Evolutionary conservation across 2,113 vertebrate species (phyloP).

Genomic region (Xyliphius kryptos): DNA sequence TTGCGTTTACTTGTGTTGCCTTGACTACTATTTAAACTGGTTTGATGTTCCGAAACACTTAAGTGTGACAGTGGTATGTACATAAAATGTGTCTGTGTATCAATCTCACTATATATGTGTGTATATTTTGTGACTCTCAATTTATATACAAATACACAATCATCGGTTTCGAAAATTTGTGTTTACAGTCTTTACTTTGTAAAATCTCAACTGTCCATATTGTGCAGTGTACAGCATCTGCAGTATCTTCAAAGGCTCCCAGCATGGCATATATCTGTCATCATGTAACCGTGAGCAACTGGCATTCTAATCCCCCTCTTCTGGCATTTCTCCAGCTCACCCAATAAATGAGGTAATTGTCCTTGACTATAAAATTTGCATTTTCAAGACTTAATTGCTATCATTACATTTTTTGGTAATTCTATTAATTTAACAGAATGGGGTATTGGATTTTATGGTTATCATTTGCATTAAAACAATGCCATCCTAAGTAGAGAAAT

Average conservation of each 20-base stretch:
- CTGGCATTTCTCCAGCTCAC: slow-evolving; percentile 96
- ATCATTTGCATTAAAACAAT: slow-evolving; percentile 99
- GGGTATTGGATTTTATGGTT: slow-evolving; percentile 97
- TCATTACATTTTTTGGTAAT: slow-evolving; percentile 99
- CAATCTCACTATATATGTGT: no score
- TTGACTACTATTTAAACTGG: no score
- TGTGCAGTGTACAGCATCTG: slow-evolving; percentile 44
- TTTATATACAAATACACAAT: no score
- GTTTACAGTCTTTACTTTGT: no score
- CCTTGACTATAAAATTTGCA: slow-evolving; percentile 99
- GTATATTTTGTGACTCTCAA: no score
- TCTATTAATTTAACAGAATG: slow-evolving; percentile 99
- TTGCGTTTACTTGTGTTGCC: no score
- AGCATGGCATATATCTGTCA: slow-evolving; percentile 89
- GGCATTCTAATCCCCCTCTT: slow-evolving; percentile 96
- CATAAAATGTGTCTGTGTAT: no score
- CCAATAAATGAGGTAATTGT: slow-evolving; percentile 99
- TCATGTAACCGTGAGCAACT: slow-evolving; percentile 96
- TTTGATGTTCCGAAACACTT: no score
- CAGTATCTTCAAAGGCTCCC: slow-evolving; percentile 69
- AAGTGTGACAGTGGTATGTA: no score
- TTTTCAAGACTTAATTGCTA: slow-evolving; percentile 99
- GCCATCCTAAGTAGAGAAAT: slow-evolving; percentile 80
- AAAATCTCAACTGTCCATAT: slow-evolving; percentile 29
- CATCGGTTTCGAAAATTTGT: no score